phyloP scores from a whole-genome alignment of 2,797 vertebrate genomes.

The Hippopotamyrus pictus region DNA sequence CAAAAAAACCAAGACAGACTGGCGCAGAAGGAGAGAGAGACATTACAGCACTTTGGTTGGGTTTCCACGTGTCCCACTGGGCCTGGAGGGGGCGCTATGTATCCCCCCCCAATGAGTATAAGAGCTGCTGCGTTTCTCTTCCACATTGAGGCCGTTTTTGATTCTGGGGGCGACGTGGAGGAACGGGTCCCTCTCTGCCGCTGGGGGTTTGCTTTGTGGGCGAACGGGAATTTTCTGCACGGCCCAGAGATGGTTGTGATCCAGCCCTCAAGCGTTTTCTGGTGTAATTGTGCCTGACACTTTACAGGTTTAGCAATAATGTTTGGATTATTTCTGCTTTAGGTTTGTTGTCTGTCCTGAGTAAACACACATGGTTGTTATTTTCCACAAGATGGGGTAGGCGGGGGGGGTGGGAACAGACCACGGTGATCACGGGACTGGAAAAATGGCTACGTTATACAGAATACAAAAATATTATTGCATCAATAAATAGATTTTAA shows the following conservation, averaged over 20 bases:
- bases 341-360: constrained; percentile 7
- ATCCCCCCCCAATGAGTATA: background rate
- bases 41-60: background rate
- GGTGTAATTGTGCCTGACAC: constrained; percentile 13
- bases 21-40: background rate
- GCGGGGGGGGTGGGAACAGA: background rate
- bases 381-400: background rate
- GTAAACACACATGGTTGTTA: constrained; percentile 16
- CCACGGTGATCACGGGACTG: background rate
- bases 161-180: background rate
- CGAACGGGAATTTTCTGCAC: background rate
- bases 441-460: background rate
- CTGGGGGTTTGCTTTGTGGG: background rate
- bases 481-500: constrained; percentile 12
- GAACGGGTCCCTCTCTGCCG: background rate
- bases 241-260: constrained; percentile 3
- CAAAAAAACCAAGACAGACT: background rate
- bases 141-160: background rate
- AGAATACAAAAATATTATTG: constrained; percentile 4
- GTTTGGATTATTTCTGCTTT: constrained; percentile 18
- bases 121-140: background rate
- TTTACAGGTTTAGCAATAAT: constrained; percentile 20
- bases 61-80: background rate
- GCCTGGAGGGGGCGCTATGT: background rate
- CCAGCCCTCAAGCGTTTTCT: constrained; percentile 19